Base-by-base conservation (phyloP, 2,113 vertebrate species). In the Paradisaea rubra region DNA sequence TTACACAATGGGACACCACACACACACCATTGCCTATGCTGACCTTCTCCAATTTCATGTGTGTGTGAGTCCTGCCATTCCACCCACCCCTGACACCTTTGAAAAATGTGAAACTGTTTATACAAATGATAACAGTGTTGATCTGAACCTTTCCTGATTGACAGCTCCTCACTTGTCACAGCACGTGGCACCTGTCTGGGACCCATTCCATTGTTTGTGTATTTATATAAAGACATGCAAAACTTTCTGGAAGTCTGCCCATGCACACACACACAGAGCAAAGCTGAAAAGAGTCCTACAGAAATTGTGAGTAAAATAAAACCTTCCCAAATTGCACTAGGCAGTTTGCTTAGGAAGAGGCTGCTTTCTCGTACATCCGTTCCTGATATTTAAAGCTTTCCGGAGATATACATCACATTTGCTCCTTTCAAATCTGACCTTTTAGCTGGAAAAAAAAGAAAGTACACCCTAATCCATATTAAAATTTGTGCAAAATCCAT, bases 371-470 rank as follows among this genome's bases (percentile, higher is more conserved):
- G 8, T 56, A 35, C 17, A 45, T 42, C 59, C 49, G 7, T 59
- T 84, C 39, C n/a, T 94, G 70, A 53, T 95, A 68, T 80, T 80
- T 81, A 81, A 92, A 60, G 33, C 44, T 64, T 91, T 85, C 30
- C 52, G 52, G 35, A 81, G 61, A 44, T 63, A 47, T 16, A 39
- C 6, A 63, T 89, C 44, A 79, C 63, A 35, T 44, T 89, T 68
- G 4, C 50, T 68, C 41, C 73, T 74, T 96, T 89, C 61, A 91
- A 85, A 71, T 91, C 49, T 87, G 87, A 94, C 54, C 83, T 92
- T 92, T 92, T 69, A 69, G 31, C 37, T 72, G 16, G 3, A 41
- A 69, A 76, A 39, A 82, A 66, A 69, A 54, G 15, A 44, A 83
- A 71, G 23, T 56, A 13, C 23, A 47, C 24, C 27, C 52, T 65